Percentiles rank a stretch among this genome's conserved stretches.
These are phyloP conservation scores for Huso huso DNA, from an alignment of 2,797 vertebrate genomes.

Conservation along the genomic window DNA sequence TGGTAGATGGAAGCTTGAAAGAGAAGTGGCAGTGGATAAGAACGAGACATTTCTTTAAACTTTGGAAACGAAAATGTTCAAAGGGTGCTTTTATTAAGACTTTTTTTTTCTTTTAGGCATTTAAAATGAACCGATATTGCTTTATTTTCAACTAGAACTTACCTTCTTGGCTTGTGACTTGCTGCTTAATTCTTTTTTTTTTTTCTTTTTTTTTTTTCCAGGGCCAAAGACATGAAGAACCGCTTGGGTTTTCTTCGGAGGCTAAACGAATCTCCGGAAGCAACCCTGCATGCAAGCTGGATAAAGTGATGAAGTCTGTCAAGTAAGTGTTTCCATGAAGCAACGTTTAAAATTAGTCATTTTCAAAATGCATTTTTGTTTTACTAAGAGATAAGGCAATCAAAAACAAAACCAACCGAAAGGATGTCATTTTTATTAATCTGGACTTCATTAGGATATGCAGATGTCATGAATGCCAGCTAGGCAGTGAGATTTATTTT, in stretches of 20 bases:
- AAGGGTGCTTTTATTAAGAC: background rate
- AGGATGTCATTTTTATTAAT: too few species aligned
- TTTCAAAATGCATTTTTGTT: too few species aligned
- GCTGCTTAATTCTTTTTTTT: background rate
- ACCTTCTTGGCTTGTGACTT: background rate
- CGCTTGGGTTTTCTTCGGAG: conserved; percentile 85
- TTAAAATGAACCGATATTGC: too few species aligned
- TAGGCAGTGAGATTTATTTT: too few species aligned
- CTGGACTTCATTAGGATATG: too few species aligned
- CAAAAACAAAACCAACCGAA: too few species aligned
- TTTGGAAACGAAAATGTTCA: background rate
- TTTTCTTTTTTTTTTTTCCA: conserved; percentile 36
- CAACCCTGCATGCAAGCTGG: conserved; percentile 70
- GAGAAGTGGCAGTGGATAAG: background rate
- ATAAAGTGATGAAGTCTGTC: conserved; percentile 87
- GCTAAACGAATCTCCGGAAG: conserved; percentile 81
- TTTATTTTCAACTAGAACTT: too few species aligned
- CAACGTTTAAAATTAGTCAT: too few species aligned
- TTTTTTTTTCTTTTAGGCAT: background rate
- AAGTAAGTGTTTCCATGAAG: conserved; percentile 66
- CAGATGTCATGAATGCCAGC: too few species aligned
- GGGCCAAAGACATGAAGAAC: conserved; percentile 98
- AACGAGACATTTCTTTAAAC: background rate
- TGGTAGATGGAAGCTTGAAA: background rate
- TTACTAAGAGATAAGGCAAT: too few species aligned